Evolutionary conservation across 1,140 invertebrate species (phyloP).

Genomic region (Alviniconcha marisindica): DNA sequence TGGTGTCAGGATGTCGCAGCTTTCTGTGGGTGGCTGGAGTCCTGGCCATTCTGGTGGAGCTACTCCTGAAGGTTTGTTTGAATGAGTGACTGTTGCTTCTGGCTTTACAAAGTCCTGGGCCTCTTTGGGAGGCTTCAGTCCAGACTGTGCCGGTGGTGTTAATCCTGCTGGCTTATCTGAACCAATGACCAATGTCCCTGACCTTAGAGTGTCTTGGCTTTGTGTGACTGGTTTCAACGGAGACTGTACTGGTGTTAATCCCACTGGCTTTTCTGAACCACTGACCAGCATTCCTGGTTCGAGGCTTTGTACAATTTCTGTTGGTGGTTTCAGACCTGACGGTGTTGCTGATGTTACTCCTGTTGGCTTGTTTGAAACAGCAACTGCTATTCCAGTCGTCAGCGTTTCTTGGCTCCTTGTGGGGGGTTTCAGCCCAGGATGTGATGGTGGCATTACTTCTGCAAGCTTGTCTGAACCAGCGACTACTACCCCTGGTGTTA

Average conservation of each 20-base stretch:
- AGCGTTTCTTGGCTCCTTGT: too few species aligned
- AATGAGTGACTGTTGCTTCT: background rate
- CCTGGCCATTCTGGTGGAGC: background rate
- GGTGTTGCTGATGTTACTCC: too few species aligned
- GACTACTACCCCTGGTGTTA: background rate
- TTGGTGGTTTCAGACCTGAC: too few species aligned
- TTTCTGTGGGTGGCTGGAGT: background rate
- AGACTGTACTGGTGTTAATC: background rate
- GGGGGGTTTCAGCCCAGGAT: too few species aligned
- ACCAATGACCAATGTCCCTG: background rate
- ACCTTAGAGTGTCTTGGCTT: background rate
- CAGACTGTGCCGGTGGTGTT: too few species aligned
- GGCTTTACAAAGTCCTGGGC: background rate
- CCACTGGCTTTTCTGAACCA: background rate
- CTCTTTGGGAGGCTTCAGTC: background rate
- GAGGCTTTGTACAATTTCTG: too few species aligned
- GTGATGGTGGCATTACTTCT: too few species aligned
- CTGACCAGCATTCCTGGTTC: background rate
- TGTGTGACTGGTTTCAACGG: background rate
- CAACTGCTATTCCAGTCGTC: too few species aligned
- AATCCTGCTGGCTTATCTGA: background rate
- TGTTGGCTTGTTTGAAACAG: too few species aligned
- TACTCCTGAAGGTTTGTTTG: background rate
- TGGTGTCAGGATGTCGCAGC: background rate
- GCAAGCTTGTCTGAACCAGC: too few species aligned